Conservation (phyloP, 2,113 vertebrate genomes). For the Hyperoodon ampullatus region DNA sequence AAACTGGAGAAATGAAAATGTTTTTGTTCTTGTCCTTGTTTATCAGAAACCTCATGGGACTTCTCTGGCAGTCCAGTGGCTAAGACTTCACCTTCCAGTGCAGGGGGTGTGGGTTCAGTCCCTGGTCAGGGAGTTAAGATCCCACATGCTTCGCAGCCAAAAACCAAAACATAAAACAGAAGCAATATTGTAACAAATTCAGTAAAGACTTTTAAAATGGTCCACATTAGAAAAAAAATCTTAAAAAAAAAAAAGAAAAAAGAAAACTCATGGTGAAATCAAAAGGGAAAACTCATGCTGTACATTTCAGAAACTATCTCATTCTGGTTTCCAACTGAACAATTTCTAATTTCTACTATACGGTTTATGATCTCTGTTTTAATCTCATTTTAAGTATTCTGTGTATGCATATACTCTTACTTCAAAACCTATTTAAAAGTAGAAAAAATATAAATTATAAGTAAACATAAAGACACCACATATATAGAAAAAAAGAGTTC, state of each 20-base stretch:
- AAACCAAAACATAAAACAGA: too few species aligned
- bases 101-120: too few species aligned
- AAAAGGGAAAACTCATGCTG: too few species aligned
- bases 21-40: neutral
- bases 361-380: neutral
- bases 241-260: too few species aligned
- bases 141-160: too few species aligned
- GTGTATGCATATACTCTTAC: neutral
- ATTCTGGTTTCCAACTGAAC: neutral
- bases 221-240: too few species aligned
- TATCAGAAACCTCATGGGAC: neutral
- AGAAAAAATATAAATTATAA: neutral
- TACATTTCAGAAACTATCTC: neutral
- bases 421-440: neutral
- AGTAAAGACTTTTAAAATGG: too few species aligned
- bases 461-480: neutral
- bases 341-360: neutral
- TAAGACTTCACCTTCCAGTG: too few species aligned
- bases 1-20: neutral
- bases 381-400: slow-evolving; percentile 17
- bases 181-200: too few species aligned
- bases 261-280: too few species aligned
- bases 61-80: too few species aligned
- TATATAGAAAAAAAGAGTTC: neutral
- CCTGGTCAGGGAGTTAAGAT: too few species aligned